A percentile compares a stretch with the other conserved stretches of the same genome.
phyloP scores from a whole-genome alignment of 2,113 vertebrate genomes.

The Myotis yumanensis region DNA sequence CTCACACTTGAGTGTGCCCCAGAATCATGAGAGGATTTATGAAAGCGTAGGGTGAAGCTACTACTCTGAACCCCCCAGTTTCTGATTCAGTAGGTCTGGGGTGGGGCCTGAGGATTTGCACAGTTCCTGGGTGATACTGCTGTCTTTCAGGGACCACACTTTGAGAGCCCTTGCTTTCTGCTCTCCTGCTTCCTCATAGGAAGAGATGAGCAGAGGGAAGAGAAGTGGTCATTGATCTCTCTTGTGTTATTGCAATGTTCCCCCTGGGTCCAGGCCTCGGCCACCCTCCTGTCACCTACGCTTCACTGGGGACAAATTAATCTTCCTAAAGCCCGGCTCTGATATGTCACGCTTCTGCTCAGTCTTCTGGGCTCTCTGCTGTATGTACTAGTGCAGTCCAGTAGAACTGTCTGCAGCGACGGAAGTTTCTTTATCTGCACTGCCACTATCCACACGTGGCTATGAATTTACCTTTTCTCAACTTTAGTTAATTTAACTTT shows the following conservation, averaged over 20 bases:
- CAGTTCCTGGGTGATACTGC: background rate
- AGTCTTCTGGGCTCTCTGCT: background rate
- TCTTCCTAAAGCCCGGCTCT: constrained; percentile 17
- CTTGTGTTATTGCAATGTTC: background rate
- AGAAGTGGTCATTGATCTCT: background rate
- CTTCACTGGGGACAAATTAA: background rate
- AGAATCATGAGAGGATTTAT: background rate
- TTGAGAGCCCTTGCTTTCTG: background rate
- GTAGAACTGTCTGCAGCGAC: background rate
- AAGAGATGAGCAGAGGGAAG: background rate
- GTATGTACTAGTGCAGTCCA: background rate
- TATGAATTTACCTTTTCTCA: background rate
- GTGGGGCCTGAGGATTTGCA: background rate
- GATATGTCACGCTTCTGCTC: background rate
- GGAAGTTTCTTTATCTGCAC: background rate
- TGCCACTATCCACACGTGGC: background rate
- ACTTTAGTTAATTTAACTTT: constrained; percentile 1
- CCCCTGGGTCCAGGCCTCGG: background rate
- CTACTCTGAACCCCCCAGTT: background rate
- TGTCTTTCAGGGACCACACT: background rate
- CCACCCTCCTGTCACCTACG: background rate
- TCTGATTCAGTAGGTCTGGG: constrained; percentile 24
- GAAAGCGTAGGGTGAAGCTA: no score
- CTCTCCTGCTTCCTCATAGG: background rate
- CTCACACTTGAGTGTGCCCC: background rate